These are phyloP conservation scores for Hemicentrotus pulcherrimus DNA, from an alignment of 35 echinoderm and acorn worm genomes.

Conservation along the genomic window DNA sequence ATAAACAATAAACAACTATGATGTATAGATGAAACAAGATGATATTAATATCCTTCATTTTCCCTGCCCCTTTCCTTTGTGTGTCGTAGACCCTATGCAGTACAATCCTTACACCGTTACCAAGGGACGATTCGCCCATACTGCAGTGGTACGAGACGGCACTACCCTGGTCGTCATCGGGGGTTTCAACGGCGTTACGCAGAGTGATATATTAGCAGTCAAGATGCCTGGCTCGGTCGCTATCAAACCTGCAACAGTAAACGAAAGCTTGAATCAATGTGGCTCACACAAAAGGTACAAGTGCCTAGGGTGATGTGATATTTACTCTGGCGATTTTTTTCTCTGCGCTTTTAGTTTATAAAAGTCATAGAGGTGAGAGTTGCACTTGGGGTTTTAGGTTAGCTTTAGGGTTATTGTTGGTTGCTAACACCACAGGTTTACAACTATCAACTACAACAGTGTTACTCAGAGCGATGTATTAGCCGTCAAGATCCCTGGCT, in stretches of 20 bases:
- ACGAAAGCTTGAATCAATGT: conserved; percentile 15
- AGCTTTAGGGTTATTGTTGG: too few species aligned
- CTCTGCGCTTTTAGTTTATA: too few species aligned
- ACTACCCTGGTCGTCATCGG: conserved; percentile 77
- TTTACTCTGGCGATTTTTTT: too few species aligned
- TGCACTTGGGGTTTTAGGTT: too few species aligned
- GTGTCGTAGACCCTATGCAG: background rate
- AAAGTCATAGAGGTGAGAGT: too few species aligned
- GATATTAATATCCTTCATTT: too few species aligned
- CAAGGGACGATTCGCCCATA: conserved; percentile 84
- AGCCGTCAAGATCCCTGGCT: conserved; percentile 81
- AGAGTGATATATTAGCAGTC: conserved; percentile 71
- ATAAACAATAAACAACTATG: too few species aligned
- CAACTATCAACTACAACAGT: conserved; percentile 24
- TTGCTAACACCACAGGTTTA: too few species aligned
- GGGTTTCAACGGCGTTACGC: conserved; percentile 64
- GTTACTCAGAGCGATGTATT: conserved; percentile 59
- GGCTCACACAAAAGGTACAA: background rate
- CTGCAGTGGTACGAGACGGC: conserved; percentile 75
- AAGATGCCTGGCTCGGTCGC: conserved; percentile 74
- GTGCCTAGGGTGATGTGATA: too few species aligned
- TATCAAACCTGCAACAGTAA: conserved; percentile 29
- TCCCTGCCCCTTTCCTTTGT: background rate
- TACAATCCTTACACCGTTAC: conserved; percentile 35
- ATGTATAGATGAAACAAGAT: too few species aligned